Conservation (phyloP, 2,113 vertebrate species). For the Pterophyllum scalare region DNA sequence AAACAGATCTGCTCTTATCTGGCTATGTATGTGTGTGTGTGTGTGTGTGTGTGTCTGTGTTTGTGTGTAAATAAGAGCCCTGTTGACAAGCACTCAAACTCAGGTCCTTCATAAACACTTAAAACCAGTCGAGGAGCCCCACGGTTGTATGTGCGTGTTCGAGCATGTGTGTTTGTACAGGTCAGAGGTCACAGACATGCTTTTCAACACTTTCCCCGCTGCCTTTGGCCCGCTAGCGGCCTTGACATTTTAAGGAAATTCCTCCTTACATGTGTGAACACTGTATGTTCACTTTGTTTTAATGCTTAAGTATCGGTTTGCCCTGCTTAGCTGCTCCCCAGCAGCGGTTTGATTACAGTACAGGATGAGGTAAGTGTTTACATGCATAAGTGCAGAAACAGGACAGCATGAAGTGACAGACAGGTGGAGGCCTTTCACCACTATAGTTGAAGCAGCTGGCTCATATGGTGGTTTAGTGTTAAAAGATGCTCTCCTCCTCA, state of each 20-base stretch:
- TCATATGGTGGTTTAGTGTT: background rate
- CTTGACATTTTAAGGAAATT: constrained; percentile 9
- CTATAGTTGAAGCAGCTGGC: background rate
- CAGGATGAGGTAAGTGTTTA: constrained; percentile 38
- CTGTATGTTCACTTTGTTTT: constrained; percentile 21
- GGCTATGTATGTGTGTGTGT: constrained; percentile 12
- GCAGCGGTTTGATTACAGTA: constrained; percentile 32
- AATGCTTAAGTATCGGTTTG: constrained; percentile 34
- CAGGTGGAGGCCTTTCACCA: constrained; percentile 21
- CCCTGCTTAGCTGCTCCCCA: constrained; percentile 32
- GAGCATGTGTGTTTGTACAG: background rate
- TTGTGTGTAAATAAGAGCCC: constrained; percentile 41
- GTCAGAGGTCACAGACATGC: constrained; percentile 46
- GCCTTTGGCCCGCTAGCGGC: background rate
- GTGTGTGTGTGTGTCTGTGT: background rate
- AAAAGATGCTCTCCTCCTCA: background rate
- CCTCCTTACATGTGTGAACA: background rate
- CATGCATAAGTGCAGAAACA: background rate
- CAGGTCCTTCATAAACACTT: constrained; percentile 60
- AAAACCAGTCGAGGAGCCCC: constrained; percentile 29
- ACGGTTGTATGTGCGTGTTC: constrained; percentile 36
- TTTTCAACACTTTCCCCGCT: constrained; percentile 29
- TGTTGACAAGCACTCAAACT: constrained; percentile 52
- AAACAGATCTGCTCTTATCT: constrained; percentile 61
- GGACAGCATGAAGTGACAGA: constrained; percentile 17